Percentiles rank a stretch among this genome's conserved stretches.
These are phyloP conservation scores for Probosciger aterrimus DNA, from an alignment of 2,113 vertebrate species.

Conservation along the genomic window DNA sequence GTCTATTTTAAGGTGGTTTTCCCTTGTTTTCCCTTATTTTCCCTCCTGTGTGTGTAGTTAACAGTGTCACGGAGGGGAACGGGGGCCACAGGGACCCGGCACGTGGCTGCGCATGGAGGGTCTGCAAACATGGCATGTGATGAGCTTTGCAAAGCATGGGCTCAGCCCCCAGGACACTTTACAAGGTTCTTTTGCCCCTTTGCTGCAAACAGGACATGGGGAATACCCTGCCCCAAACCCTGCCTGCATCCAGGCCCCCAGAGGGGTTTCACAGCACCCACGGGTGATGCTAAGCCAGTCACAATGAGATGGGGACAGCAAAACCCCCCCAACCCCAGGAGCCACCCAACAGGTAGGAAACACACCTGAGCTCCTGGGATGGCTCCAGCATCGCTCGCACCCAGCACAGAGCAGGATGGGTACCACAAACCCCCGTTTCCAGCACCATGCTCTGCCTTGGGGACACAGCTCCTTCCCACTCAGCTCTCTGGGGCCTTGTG, in stretches of 20 bases:
- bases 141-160: neutral
- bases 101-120: neutral
- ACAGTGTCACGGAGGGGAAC: fast-evolving
- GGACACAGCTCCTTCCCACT: neutral
- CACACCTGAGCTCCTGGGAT: neutral
- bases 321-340: neutral
- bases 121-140: fast-evolving
- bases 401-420: fast-evolving
- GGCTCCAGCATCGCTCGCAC: fast-evolving
- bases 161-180: neutral
- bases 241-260: neutral
- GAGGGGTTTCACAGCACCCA: neutral
- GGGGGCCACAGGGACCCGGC: neutral
- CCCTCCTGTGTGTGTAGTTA: neutral
- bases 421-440: fast-evolving
- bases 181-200: fast-evolving
- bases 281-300: neutral
- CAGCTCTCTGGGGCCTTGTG: neutral
- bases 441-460: fast-evolving
- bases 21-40: neutral
- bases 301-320: neutral
- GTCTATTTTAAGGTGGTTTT: constrained; percentile 16
- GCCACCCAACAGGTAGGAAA: neutral
- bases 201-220: neutral
- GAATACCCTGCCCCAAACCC: neutral